Evolutionary conservation across 2,113 vertebrate genomes (phyloP).

Genomic region (Mirza zaza): DNA sequence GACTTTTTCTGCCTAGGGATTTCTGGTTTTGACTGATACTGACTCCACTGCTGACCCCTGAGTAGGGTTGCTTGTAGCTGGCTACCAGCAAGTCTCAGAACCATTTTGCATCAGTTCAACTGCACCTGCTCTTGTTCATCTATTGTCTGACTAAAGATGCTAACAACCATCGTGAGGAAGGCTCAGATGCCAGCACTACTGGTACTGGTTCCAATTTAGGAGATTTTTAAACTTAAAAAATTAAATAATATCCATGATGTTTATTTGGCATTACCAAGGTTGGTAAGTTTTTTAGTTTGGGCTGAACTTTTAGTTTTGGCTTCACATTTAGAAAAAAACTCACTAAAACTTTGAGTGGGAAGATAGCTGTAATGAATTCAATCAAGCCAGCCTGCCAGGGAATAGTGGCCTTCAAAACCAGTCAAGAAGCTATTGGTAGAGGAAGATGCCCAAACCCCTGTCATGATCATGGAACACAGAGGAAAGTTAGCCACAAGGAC

Average conservation of each 20-base stretch:
- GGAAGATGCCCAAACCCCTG: not conserved
- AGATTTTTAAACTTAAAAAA: conserved; percentile 42
- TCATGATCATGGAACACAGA: not conserved
- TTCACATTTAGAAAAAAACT: conserved; percentile 37
- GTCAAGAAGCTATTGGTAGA: not conserved
- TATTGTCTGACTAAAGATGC: not conserved
- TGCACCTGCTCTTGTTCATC: not conserved
- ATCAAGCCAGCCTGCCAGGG: not conserved
- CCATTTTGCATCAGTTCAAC: not conserved
- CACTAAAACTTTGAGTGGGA: not conserved
- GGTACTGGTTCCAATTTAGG: not conserved
- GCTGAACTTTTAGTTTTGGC: not conserved
- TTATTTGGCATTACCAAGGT: not conserved
- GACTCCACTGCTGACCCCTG: not conserved
- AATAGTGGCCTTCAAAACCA: not conserved
- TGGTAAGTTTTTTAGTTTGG: not conserved
- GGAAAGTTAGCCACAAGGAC: not conserved
- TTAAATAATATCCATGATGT: not conserved
- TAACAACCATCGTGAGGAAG: not conserved
- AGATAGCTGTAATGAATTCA: not conserved
- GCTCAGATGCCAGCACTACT: not conserved
- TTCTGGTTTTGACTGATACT: not conserved
- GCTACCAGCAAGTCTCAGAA: not conserved
- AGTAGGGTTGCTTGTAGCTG: not conserved
- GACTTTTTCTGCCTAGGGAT: not conserved